Conservation (phyloP, 2,797 vertebrate genomes). For the Lacerta bilineata region DNA sequence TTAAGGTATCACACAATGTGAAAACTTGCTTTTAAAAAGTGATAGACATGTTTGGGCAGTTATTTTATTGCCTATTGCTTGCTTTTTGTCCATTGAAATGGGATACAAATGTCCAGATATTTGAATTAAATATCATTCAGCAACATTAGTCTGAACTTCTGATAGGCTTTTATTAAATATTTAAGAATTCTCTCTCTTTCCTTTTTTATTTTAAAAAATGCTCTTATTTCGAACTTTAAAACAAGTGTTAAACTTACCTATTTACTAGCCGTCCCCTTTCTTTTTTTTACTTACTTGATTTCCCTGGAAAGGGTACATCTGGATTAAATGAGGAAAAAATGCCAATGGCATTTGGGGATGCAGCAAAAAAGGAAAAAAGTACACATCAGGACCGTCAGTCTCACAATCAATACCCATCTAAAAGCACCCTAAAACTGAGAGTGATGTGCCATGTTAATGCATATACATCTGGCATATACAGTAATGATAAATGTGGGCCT, state of each 20-base stretch:
- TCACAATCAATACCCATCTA: too few relatives aligned
- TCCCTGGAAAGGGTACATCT: too few relatives aligned
- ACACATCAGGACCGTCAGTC: too few relatives aligned
- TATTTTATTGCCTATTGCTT: background rate
- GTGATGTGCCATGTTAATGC: background rate
- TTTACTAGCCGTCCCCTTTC: too few relatives aligned
- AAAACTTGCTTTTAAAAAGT: background rate
- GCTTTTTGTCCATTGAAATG: background rate
- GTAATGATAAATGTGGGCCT: slow-evolving; percentile 22
- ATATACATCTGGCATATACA: background rate
- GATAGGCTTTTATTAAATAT: background rate
- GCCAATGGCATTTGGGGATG: too few relatives aligned
- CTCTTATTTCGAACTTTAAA: background rate
- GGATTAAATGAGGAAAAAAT: too few relatives aligned
- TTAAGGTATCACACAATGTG: background rate
- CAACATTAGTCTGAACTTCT: background rate
- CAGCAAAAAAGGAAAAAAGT: too few relatives aligned
- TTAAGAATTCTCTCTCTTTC: background rate
- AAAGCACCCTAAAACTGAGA: background rate
- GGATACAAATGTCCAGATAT: background rate
- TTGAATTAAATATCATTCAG: background rate
- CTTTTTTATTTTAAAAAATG: background rate
- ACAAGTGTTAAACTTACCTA: background rate
- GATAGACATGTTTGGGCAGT: background rate
- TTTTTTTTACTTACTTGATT: too few relatives aligned